Evolutionary conservation across 2,888 invertebrate genomes (phyloP), one percentile per base, ranked within the genome.

Genomic region (Philopedon plagiatum): DNA sequence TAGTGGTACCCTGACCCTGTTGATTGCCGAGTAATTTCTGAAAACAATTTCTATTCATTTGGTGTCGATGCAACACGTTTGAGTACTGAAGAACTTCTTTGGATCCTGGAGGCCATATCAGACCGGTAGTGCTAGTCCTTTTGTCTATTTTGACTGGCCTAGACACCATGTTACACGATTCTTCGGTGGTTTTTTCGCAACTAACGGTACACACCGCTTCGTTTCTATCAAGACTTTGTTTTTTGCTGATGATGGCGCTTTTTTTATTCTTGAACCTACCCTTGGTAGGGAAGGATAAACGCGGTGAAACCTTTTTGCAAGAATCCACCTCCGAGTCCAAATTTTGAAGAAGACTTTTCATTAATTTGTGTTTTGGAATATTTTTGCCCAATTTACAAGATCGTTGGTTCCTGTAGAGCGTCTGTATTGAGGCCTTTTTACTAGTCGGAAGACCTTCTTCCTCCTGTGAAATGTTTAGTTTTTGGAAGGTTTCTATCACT

Each of bases 351-450:
- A 80, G 68, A 60, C 75, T 76, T 37, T 76, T 76, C 81, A 80
- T 81, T 8, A 80, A 51, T 34, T 76, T 76, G 49, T 81, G 81
- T 29, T 78, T 76, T 0, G 80, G 80, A 19, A 80, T 70, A 32
- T 75, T 76, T 71, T 76, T 80, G 5, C 80, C 80, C 9, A 81
- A 70, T 18, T 60, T 62, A 32, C 66, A 70, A 0, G 71, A 23
- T 13, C 70, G 73, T 1, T 62, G 67, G 29, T 77, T 78, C 57
- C 77, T 65, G 60, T 72, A 78, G 7, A 78, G 11, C 1, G 77
- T 78, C 37, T 76, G 71, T 21, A 78, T 63, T 4, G 77, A 76
- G 21, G 57, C 34, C 15, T 67, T 67, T 54, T 54, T 49, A 37
- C 13, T 58, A 29, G 29, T 67, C 46, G 13, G 11, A 15, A 21